Evolutionary conservation across 2,888 invertebrate species (phyloP).

Genomic region (Nudaria mundana): DNA sequence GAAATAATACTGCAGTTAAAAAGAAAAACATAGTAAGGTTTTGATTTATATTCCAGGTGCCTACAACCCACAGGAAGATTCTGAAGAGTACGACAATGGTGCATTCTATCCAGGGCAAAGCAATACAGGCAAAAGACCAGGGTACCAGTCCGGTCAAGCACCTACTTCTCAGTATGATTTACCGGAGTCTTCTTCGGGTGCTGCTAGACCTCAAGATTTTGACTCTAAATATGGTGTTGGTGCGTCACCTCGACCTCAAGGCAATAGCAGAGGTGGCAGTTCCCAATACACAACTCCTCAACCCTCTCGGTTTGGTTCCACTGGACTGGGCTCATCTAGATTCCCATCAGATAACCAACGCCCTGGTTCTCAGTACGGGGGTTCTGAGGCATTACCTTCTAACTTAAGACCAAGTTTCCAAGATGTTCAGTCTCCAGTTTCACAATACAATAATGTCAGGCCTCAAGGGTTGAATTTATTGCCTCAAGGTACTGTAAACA

Average conservation of each 20-base stretch:
- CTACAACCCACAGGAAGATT: constrained; percentile 64
- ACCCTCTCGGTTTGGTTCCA: constrained; percentile 2
- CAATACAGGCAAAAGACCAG: constrained; percentile 12
- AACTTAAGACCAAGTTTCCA: constrained; percentile 13
- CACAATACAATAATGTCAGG: constrained; percentile 5
- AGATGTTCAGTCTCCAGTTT: constrained; percentile 4
- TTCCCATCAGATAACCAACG: constrained; percentile 6
- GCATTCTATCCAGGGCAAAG: constrained; percentile 21
- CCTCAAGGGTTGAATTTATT: not conserved
- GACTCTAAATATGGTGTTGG: constrained; percentile 1
- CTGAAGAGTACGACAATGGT: constrained; percentile 36
- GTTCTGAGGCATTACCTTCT: constrained; percentile 11
- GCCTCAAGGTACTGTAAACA: not conserved
- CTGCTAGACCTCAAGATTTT: constrained; percentile 1
- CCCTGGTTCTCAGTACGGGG: constrained; percentile 12
- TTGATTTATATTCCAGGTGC: constrained; percentile 52
- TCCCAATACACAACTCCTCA: not conserved
- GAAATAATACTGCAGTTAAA: no score
- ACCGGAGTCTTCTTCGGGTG: constrained; percentile 5
- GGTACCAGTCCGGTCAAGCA: not conserved
- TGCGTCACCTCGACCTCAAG: constrained; percentile 1
- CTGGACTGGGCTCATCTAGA: constrained; percentile 2
- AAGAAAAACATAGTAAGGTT: no score
- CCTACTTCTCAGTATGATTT: constrained; percentile 20
- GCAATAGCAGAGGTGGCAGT: not conserved